phyloP scores from a whole-genome alignment of 2,113 vertebrate genomes.

The Ophiodon elongatus region DNA sequence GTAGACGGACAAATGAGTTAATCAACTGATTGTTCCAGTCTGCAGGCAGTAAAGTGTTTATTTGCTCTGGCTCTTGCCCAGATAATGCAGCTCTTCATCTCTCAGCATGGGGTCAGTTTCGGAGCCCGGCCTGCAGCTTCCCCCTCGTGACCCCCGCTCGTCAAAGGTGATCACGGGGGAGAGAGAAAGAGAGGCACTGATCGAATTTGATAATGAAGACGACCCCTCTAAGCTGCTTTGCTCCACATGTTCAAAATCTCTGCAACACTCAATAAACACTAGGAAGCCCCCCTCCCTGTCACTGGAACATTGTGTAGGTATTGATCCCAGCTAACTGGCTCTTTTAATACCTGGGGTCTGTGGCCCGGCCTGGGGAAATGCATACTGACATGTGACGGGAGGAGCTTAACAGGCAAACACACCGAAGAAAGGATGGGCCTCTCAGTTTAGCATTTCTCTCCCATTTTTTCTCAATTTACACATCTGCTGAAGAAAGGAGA shows the following conservation, averaged over 20 bases:
- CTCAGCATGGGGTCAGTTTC: conserved; percentile 73
- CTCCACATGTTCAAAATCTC: conserved; percentile 84
- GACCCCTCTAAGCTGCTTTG: conserved; percentile 83
- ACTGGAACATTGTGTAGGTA: conserved; percentile 84
- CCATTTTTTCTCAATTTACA: conserved; percentile 76
- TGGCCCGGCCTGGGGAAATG: conserved; percentile 74
- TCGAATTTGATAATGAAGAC: conserved; percentile 88
- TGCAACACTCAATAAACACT: conserved; percentile 76
- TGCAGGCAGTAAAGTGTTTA: conserved; percentile 36
- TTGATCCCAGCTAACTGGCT: conserved; percentile 82
- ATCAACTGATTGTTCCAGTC: not conserved
- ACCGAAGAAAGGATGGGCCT: conserved; percentile 80
- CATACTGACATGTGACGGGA: conserved; percentile 82
- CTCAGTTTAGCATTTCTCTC: conserved; percentile 75
- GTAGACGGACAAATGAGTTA: not conserved
- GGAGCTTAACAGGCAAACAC: conserved; percentile 79
- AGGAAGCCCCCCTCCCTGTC: conserved; percentile 78
- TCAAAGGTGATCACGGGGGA: conserved; percentile 81
- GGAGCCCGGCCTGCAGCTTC: conserved; percentile 21
- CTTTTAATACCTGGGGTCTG: conserved; percentile 84
- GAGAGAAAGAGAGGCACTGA: conserved; percentile 76
- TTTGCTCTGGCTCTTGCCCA: conserved; percentile 27
- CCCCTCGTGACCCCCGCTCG: conserved; percentile 67
- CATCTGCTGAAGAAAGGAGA: conserved; percentile 83
- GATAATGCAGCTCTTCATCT: conserved; percentile 60